Evolutionary conservation across 1,140 invertebrate species (phyloP), one percentile per base, ranked within the genome.

Genomic region (Triops cancriformis): DNA sequence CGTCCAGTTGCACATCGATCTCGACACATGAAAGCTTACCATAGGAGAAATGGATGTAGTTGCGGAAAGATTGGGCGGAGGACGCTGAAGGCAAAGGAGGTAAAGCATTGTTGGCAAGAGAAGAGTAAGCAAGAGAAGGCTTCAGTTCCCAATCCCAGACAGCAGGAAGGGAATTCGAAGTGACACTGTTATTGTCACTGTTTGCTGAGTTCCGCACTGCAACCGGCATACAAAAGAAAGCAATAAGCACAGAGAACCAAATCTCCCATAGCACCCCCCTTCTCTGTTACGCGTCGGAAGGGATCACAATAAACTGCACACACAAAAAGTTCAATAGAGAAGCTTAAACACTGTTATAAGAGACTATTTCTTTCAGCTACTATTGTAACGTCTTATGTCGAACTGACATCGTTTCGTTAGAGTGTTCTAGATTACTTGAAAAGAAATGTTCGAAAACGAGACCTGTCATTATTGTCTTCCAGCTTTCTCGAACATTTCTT

Each of bases 11-110:
- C 9, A 27, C 26, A 27, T 72, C n/a, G n/a, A 37, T 3, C n/a
- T 7, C 1, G 75, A 11, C 14, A 43, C 14, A 28, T 43, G n/a
- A 26, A 75, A 10, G 76, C 77, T 78, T 78, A 78, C 77, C 77
- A 42, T 78, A 78, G 18, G 23, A 75, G 37, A 78, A 78, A 73
- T 74, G 77, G 31, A 78, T 78, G 77, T 75, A 78, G 73, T 78
- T 74, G 72, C 72, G 37, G 31, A 41, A 41, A 78, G 77, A 73
- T 73, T 72, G 73, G 11, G 37, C 18, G 26, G 43, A 72, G 26
- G 73, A 41, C 37, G 51, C 23, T 41, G 37, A 78, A 78, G 41
- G 51, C 26, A 73, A 73, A 72, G 27, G 14, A 72, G 26, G 76
- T 18, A 64, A 64, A 64, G 51, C 51, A 18, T 64, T 64, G 51